Base-by-base conservation (phyloP, 2,797 vertebrate species). In the Petrocephalus sullivani region DNA sequence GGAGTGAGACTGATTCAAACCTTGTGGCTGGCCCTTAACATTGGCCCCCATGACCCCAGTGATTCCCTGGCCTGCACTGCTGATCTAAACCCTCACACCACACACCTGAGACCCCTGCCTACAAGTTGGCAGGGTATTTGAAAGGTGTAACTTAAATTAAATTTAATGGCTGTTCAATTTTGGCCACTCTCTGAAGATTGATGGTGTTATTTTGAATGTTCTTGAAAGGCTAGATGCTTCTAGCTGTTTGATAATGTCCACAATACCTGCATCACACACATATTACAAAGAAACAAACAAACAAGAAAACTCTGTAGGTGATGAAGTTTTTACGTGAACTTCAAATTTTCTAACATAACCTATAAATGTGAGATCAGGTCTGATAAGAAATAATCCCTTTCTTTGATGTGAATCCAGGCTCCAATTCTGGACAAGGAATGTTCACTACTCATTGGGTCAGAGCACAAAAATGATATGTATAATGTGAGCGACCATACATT, bases 81-180 rank as follows among this genome's bases (percentile, higher is more conserved):
- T 81, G 71, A 64, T 71, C 53, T 49, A 37, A 23, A 54, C 33
- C 60, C 33, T 64, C 84, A 90, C 82, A 89, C 88, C 85, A 86
- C 88, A 88, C 87, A 71, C 90, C 86, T 87, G 86, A 12, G 88
- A 89, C 86, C 90, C 89, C 91, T 87, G 64, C 14, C 58, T 57
- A 90, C 14, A 67, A 56, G 67, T 64, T 51, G 58, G 71, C 86
- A 21, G 41, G 54, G 14, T 56, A 16, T 51, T 57, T 53, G 53
- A 54, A 10, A 75, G 51, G 87, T 75, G 89, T 90, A 90, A 89
- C 92, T 90, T 92, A 89, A 91, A 90, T 89, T 90, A 87, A 89
- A 85, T 89, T 89, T 89, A 84, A 49, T 78, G 61, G 82, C 89
- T 64, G 83, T 89, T 89, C 89, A 89, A 64, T 81, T 83, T 87